These are phyloP conservation scores for Ammodytes dubius DNA, from an alignment of 2,113 vertebrate genomes.

Conservation along the genomic window DNA sequence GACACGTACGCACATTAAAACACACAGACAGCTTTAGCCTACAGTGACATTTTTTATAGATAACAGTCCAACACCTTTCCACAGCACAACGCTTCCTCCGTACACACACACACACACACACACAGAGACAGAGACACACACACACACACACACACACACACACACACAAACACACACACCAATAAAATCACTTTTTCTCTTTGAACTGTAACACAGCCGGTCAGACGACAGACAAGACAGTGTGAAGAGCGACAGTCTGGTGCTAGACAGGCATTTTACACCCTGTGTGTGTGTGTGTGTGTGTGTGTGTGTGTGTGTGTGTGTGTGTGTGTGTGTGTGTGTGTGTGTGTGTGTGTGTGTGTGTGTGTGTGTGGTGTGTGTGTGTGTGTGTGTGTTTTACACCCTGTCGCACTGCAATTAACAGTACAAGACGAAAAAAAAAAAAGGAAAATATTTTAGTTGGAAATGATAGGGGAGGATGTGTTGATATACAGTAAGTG, in stretches of 20 bases:
- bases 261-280: conserved; percentile 77
- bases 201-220: conserved; percentile 71
- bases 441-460: conserved; percentile 56
- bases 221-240: conserved; percentile 76
- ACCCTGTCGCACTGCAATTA: conserved; percentile 63
- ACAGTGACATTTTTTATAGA: conserved; percentile 27
- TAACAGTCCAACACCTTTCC: too few relatives aligned
- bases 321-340: too few relatives aligned
- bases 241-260: conserved; percentile 82
- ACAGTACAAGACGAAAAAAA: conserved; percentile 73
- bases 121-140: too few relatives aligned
- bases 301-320: too few relatives aligned
- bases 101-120: too few relatives aligned
- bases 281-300: conserved; percentile 34
- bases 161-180: too few relatives aligned
- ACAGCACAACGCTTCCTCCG: too few relatives aligned
- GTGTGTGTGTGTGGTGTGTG: too few relatives aligned
- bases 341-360: too few relatives aligned
- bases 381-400: conserved; percentile 44
- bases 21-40: conserved; percentile 25
- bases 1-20: conserved; percentile 18
- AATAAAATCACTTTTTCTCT: conserved; percentile 79
- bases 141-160: too few relatives aligned
- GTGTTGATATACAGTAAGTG: too few relatives aligned
- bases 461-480: too few relatives aligned